Conservation (phyloP, 2,113 vertebrate genomes). For the Leucosticte australis region DNA sequence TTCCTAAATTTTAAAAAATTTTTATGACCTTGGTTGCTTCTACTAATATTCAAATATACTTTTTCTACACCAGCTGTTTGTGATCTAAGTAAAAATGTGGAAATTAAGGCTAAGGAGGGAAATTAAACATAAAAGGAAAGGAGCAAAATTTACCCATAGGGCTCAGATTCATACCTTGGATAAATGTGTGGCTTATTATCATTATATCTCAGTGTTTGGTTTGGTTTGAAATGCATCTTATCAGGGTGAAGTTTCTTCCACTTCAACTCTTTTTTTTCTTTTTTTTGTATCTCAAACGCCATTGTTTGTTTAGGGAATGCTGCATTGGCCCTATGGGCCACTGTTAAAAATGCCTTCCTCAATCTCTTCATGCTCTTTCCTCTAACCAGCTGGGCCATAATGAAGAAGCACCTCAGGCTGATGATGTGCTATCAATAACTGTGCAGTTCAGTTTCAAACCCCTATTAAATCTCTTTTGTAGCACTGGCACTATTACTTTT, state of each 20-base stretch:
- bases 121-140: background rate
- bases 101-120: background rate
- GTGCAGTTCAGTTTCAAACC: background rate
- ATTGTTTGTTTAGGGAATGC: background rate
- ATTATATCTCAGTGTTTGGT: background rate
- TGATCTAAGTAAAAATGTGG: background rate
- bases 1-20: background rate
- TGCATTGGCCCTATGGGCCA: background rate
- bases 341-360: conserved; percentile 24
- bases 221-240: background rate
- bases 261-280: background rate
- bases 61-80: background rate
- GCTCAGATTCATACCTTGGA: background rate
- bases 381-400: conserved; percentile 7
- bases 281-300: background rate
- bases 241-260: background rate
- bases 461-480: conserved; percentile 51
- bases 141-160: background rate
- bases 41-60: background rate
- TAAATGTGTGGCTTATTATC: background rate
- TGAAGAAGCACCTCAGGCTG: background rate
- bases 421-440: conserved; percentile 54
- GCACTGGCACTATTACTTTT: background rate
- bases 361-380: conserved; percentile 4
- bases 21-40: background rate